Evolutionary conservation across 2,797 vertebrate genomes (phyloP).

Genomic region (Prunella strophiata): DNA sequence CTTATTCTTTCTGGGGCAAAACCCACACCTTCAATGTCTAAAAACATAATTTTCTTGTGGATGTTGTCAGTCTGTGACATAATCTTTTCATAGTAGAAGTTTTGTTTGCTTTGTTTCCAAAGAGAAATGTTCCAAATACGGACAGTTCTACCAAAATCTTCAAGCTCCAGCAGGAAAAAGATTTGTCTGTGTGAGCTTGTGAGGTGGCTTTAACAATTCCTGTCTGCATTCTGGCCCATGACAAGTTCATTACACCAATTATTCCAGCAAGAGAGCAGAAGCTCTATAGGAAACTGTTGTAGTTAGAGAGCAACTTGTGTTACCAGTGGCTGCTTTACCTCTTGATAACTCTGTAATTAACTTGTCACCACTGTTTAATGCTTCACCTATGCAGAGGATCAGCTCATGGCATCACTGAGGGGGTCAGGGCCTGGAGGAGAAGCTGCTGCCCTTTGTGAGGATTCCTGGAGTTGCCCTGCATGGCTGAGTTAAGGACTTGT

Average conservation of each 20-base stretch:
- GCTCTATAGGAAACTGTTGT: constrained; percentile 66
- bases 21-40: neutral
- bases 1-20: neutral
- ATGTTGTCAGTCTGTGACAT: neutral
- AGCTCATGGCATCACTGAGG: constrained; percentile 51
- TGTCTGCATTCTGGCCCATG: constrained; percentile 62
- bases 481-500: constrained; percentile 22
- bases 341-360: constrained; percentile 71
- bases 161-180: neutral
- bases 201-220: constrained; percentile 52
- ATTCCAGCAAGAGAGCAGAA: constrained; percentile 60
- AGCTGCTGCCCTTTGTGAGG: constrained; percentile 56
- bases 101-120: neutral
- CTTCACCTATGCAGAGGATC: constrained; percentile 43
- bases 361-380: constrained; percentile 65
- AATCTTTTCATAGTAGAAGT: neutral
- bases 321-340: constrained; percentile 68
- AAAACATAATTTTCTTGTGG: neutral
- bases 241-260: constrained; percentile 70
- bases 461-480: constrained; percentile 14
- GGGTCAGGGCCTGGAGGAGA: constrained; percentile 51
- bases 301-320: constrained; percentile 65
- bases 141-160: neutral
- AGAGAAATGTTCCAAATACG: neutral
- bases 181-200: neutral